Evolutionary conservation across 1,140 invertebrate genomes (phyloP), one percentile per base, ranked within the genome.

Genomic region (Calephelis nemesis): DNA sequence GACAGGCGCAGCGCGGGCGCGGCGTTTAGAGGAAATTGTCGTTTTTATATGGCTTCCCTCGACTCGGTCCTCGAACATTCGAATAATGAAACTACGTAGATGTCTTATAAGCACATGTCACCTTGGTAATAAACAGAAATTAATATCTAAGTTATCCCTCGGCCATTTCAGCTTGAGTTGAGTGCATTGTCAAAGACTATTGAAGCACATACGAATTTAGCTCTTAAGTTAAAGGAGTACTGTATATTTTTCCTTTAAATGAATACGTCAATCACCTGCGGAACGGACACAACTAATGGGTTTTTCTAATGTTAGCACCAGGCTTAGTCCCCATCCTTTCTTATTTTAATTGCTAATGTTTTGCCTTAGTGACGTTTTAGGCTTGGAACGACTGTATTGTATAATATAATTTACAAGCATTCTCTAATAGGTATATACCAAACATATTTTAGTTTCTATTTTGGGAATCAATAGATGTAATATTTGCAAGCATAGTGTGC

Each of bases 1-100:
- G 75, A 84, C 81, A 81, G 88, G 88, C 87, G 86, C 85, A 85
- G 85, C 84, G 86, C 85, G 85, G 86, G 86, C 76, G 85, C 86
- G 87, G 77, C 85, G 84, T 88, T 89, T 86, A 86, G 86, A 89
- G 88, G 88, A 88, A 91, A 90, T 90, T 88, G 88, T 90, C 85
- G 87, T 91, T 91, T 89, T 91, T 90, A 89, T 90, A 91, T 79
- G 86, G 84, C 82, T 86, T 88, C 86, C 83, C 81, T 81, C 79
- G 68, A 73, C 76, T 69, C 66, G 68, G 62, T 71, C 70, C 76
- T 78, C 77, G 71, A 79, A 82, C 83, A 85, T 85, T 84, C 81
- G 81, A 84, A 82, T 88, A 87, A 86, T 85, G 81, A 84, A 85
- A 89, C 83, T 84, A 85, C 82, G 84, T 82, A 82, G 82, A 79